phyloP scores from a whole-genome alignment of 2,888 invertebrate species.

The Euproctis similis region DNA sequence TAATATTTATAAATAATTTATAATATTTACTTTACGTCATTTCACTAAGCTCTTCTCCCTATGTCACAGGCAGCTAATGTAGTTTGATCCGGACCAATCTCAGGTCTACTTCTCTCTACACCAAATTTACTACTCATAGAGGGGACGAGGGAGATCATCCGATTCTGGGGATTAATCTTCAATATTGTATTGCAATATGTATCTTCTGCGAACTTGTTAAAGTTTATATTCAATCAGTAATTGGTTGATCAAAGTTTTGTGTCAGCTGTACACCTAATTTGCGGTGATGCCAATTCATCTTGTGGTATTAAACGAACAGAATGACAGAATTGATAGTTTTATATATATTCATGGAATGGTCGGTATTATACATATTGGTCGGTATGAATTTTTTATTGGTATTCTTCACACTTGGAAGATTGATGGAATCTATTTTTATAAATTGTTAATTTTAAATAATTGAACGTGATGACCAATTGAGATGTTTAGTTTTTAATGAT shows the following conservation, averaged over 20 bases:
- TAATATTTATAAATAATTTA: slow-evolving; percentile 39
- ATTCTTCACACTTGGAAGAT: too few species aligned
- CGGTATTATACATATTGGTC: slow-evolving; percentile 22
- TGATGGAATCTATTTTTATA: too few species aligned
- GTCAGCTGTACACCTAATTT: slow-evolving; percentile 50
- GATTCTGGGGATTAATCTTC: background rate
- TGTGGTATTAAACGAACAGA: slow-evolving; percentile 42
- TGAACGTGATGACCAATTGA: too few species aligned
- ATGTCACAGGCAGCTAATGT: slow-evolving; percentile 14
- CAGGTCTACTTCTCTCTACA: background rate
- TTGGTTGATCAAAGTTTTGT: slow-evolving; percentile 21
- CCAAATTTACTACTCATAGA: background rate
- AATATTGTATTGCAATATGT: slow-evolving; percentile 4
- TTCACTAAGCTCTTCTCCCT: slow-evolving; percentile 31
- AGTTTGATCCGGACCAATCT: slow-evolving; percentile 12
- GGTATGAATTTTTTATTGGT: slow-evolving; percentile 18
- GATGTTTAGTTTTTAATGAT: too few species aligned
- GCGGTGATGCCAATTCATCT: slow-evolving; percentile 60
- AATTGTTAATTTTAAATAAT: too few species aligned
- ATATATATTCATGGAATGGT: slow-evolving; percentile 28
- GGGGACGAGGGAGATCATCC: background rate
- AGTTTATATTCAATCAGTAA: slow-evolving; percentile 14
- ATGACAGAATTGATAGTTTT: slow-evolving; percentile 49
- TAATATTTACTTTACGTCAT: slow-evolving; percentile 38
- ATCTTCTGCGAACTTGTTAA: slow-evolving; percentile 7